Conservation (phyloP, 2,113 vertebrate genomes). For the Nicator chloris region DNA sequence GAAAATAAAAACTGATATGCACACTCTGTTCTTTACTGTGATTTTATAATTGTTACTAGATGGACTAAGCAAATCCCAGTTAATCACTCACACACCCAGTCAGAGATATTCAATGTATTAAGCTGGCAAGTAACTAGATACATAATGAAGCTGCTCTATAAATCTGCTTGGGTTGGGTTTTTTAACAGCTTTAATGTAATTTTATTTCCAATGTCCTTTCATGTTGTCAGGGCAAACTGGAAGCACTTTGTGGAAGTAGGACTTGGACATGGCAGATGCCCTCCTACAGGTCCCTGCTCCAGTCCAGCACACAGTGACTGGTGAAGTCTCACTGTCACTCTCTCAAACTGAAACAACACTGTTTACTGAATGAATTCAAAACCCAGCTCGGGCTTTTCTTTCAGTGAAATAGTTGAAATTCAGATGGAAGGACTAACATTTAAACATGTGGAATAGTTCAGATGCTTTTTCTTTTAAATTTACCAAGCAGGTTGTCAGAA, state of each 20-base stretch:
- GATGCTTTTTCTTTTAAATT: not conserved
- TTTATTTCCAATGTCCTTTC: not conserved
- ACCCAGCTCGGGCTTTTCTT: not conserved
- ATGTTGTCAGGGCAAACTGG: not conserved
- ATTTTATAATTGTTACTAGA: not conserved
- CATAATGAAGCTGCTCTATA: not conserved
- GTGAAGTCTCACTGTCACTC: not conserved
- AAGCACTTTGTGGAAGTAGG: not conserved
- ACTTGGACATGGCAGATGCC: not conserved
- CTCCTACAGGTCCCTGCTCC: not conserved
- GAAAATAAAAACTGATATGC: not conserved
- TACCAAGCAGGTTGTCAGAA: conserved; percentile 1
- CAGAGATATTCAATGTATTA: not conserved
- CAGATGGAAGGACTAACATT: conserved; percentile 18
- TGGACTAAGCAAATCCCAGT: not conserved
- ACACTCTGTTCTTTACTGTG: not conserved
- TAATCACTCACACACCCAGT: not conserved
- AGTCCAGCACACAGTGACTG: not conserved
- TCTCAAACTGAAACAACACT: not conserved
- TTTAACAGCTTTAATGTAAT: not conserved
- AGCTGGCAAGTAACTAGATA: not conserved
- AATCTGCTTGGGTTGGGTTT: not conserved
- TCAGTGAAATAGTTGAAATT: conserved; percentile 11
- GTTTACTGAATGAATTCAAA: not conserved
- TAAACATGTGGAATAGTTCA: conserved; percentile 24